A percentile compares a stretch with the other conserved stretches of the same genome.
Evolutionary conservation across 2,113 vertebrate genomes (phyloP).

Genomic region (Macquaria ambigua): DNA sequence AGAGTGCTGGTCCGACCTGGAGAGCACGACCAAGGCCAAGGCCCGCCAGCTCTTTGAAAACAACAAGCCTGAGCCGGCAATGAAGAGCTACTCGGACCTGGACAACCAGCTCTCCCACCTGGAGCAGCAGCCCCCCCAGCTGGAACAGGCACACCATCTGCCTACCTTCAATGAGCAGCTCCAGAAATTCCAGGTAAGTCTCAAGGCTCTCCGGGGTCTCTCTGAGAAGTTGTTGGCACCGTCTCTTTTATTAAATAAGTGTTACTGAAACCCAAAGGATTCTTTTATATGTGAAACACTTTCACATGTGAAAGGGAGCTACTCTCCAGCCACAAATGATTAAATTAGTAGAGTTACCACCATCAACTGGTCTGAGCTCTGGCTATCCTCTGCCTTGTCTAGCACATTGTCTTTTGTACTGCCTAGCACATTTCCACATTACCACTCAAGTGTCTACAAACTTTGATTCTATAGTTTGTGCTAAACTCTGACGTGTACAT

Average conservation of each 20-base stretch:
- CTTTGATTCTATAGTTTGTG: background rate
- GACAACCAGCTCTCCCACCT: conserved; percentile 87
- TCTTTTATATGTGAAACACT: background rate
- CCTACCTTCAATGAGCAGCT: conserved; percentile 93
- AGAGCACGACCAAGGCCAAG: conserved; percentile 91
- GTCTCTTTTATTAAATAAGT: background rate
- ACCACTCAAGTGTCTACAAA: background rate
- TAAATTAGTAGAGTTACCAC: background rate
- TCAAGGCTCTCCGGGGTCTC: background rate
- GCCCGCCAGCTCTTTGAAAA: conserved; percentile 93
- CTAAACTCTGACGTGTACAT: background rate
- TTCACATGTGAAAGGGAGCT: background rate
- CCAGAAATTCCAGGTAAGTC: conserved; percentile 90
- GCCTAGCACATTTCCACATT: no score
- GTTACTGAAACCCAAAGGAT: background rate
- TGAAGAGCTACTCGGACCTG: conserved; percentile 90
- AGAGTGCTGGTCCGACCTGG: conserved; percentile 90
- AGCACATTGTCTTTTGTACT: no score
- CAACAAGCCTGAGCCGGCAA: conserved; percentile 89
- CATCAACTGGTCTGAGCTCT: background rate
- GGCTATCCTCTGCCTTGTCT: background rate
- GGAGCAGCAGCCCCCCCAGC: conserved; percentile 87
- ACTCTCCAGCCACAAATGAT: background rate
- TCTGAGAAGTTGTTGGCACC: background rate
- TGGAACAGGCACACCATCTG: conserved; percentile 89